Evolutionary conservation across 2,888 invertebrate genomes (phyloP), one percentile per base, ranked within the genome.

Genomic region (Cloeon dipterum): DNA sequence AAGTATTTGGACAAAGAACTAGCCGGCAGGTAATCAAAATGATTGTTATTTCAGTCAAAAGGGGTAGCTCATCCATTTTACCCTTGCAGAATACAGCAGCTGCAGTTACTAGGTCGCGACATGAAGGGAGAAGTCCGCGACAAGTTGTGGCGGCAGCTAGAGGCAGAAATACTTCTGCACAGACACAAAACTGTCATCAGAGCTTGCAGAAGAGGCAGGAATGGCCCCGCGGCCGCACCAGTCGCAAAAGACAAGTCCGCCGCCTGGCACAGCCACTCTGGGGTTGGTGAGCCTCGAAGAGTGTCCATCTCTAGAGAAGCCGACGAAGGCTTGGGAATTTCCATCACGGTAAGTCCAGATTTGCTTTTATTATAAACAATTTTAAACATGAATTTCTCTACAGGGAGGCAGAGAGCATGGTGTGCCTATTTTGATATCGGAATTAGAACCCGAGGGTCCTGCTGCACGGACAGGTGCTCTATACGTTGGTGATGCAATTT

Each of bases 361-460:
- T n/a, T 14, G 29, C 5, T 8, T 11, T 29, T n/a, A 23, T 8
- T 8, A 23, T 8, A 8, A 11, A 14, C 10, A 5, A 21, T 13
- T 19, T 26, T 37, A 26, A 25, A 14, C 38, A n/a, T 38, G 20
- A 26, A 35, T 43, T 38, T 40, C 40, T 39, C 48, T 48, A 5
- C 51, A 82, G 81, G 82, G 83, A 38, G 83, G 83, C 1, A 66
- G 76, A 42, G 85, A 85, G 52, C 83, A 85, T 57, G 82, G 82
- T 13, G 77, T 83, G 26, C 83, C 83, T 1, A 78, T 85, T 45
- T 58, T 85, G 41, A 77, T 85, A 49, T 82, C 82, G 1, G 83
- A 83, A 58, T 65, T 85, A 51, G 71, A 72, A 51, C 66, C 68
- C 42, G 73, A 74, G 46, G 78, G 81, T 42, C 79, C 82, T 39